Evolutionary conservation across 1,140 invertebrate species (phyloP).

Genomic region (Berghia stephanieae): DNA sequence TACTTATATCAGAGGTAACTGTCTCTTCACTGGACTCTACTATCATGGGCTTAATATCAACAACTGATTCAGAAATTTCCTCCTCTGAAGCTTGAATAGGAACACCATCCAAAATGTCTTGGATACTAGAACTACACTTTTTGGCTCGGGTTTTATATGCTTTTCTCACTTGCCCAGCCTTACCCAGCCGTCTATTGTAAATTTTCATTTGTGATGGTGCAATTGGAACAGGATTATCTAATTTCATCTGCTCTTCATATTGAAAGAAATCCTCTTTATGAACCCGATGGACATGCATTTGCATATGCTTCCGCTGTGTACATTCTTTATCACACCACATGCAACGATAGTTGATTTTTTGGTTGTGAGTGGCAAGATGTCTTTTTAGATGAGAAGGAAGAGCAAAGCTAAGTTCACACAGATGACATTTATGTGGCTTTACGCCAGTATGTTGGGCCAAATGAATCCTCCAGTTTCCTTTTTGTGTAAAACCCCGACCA

Average conservation of each 20-base stretch:
- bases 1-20: background rate
- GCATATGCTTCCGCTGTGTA: slow-evolving; percentile 32
- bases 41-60: slow-evolving; percentile 25
- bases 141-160: slow-evolving; percentile 23
- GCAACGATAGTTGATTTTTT: slow-evolving; percentile 31
- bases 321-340: slow-evolving; percentile 32
- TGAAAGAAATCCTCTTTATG: slow-evolving; percentile 31
- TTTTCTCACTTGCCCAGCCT: slow-evolving; percentile 13
- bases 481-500: slow-evolving; percentile 26
- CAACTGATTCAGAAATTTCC: too few relatives aligned
- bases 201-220: slow-evolving; percentile 22
- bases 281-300: slow-evolving; percentile 30
- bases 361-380: slow-evolving; percentile 23
- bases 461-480: slow-evolving; percentile 28
- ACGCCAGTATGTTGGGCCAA: slow-evolving; percentile 29
- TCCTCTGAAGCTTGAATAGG: slow-evolving; percentile 3
- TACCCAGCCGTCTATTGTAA: slow-evolving; percentile 22
- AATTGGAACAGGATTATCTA: slow-evolving; percentile 23
- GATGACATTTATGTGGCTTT: slow-evolving; percentile 29
- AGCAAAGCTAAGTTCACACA: slow-evolving; percentile 26
- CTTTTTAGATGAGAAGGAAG: slow-evolving; percentile 28
- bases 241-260: slow-evolving; percentile 31
- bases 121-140: slow-evolving; percentile 20
- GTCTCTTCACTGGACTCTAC: slow-evolving; percentile 10
- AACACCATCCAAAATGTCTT: slow-evolving; percentile 17